Conservation (phyloP, 2,113 vertebrate genomes). For the Phainopepla nitens region DNA sequence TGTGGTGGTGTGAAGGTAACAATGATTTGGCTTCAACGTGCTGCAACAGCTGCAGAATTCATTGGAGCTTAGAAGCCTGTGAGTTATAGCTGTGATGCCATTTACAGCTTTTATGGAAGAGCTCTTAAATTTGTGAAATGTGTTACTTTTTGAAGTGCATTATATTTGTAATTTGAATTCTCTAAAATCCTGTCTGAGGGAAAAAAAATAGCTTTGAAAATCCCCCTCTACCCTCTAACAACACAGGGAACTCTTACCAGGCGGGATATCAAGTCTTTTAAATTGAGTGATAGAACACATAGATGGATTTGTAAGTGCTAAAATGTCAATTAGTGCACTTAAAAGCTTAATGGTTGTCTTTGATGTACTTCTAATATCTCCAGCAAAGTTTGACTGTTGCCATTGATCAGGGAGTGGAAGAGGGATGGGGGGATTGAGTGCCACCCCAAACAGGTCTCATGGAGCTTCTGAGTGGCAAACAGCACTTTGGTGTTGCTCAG, state of each 20-base stretch:
- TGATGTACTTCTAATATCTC: conserved; percentile 54
- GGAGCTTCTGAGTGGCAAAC: accelerated
- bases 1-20: conserved; percentile 58
- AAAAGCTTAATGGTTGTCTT: conserved; percentile 54
- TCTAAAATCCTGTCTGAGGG: not conserved
- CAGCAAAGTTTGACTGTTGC: conserved; percentile 43
- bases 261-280: not conserved
- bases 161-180: conserved; percentile 48
- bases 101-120: conserved; percentile 48
- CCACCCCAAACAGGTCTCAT: not conserved
- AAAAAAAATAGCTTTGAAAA: conserved; percentile 2
- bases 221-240: not conserved
- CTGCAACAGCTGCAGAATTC: not conserved
- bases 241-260: not conserved
- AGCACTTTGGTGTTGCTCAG: not conserved
- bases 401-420: not conserved
- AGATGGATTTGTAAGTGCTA: conserved; percentile 58
- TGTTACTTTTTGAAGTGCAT: conserved; percentile 52
- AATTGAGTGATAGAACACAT: conserved; percentile 8
- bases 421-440: not conserved
- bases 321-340: conserved; percentile 62
- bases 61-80: conserved; percentile 21
- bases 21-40: conserved; percentile 44
- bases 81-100: conserved; percentile 25
- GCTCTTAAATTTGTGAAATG: conserved; percentile 43